phyloP scores from a whole-genome alignment of 2,113 vertebrate species.

The Amblyornis subalaris region DNA sequence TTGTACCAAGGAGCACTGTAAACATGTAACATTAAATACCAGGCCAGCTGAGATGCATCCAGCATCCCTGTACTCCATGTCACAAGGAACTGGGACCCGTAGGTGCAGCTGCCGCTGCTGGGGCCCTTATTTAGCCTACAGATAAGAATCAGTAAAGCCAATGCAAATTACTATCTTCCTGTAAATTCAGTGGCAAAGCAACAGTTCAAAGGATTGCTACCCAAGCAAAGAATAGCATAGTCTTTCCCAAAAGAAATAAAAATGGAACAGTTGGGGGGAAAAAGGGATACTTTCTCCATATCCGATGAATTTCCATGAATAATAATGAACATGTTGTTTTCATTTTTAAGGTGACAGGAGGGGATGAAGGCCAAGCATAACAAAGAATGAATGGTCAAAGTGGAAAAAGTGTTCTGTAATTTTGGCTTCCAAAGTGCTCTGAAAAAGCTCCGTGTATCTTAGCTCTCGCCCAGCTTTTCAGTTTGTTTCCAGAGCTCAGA shows the following conservation, averaged over 20 bases:
- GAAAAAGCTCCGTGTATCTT: background rate
- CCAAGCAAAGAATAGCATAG: background rate
- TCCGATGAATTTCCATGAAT: slow-evolving; percentile 37
- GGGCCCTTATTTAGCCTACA: background rate
- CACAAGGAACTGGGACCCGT: background rate
- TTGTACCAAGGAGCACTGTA: background rate
- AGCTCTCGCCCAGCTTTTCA: slow-evolving; percentile 1
- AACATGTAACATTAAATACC: background rate
- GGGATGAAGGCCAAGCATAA: slow-evolving; percentile 29
- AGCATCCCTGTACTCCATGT: background rate
- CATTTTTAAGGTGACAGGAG: slow-evolving; percentile 53
- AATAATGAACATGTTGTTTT: slow-evolving; percentile 54
- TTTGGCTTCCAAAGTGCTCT: slow-evolving; percentile 3
- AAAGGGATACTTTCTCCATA: background rate
- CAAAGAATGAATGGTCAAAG: slow-evolving; percentile 23
- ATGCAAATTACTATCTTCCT: background rate
- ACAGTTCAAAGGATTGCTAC: background rate
- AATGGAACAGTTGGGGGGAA: background rate
- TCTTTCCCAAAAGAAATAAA: slow-evolving; percentile 37
- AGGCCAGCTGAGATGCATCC: background rate
- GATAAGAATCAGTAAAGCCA: background rate
- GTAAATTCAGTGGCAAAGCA: background rate
- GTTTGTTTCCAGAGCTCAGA: background rate
- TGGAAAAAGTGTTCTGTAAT: slow-evolving; percentile 44
- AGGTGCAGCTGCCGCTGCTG: background rate